These are phyloP conservation scores for Xylocampa areola DNA, from an alignment of 2,888 invertebrate species.

Conservation along the genomic window DNA sequence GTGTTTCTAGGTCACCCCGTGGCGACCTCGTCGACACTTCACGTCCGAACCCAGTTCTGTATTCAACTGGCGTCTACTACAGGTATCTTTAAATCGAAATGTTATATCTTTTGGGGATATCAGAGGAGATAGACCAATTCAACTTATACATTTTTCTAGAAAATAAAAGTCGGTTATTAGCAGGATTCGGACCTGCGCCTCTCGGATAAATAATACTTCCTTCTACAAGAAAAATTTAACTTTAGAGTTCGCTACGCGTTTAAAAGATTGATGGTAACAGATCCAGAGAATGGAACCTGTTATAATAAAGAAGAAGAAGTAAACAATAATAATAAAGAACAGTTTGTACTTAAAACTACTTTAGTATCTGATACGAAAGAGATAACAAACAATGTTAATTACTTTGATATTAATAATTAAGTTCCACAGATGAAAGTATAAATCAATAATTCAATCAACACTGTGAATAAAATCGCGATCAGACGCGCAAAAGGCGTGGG, in stretches of 20 bases:
- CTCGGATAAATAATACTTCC: no score
- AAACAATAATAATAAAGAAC: no score
- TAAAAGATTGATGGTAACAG: no score
- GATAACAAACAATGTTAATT: background rate
- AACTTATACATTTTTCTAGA: background rate
- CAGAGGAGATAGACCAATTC: background rate
- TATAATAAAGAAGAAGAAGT: no score
- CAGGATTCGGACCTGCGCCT: no score
- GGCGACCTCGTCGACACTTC: slow-evolving; percentile 56
- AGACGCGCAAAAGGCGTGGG: slow-evolving; percentile 74
- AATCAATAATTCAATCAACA: slow-evolving; percentile 33
- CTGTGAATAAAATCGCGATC: slow-evolving; percentile 33
- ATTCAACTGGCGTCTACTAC: slow-evolving; percentile 40
- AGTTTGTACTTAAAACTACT: no score
- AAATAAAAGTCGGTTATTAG: background rate
- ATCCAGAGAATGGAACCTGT: no score
- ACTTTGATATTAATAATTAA: slow-evolving; percentile 8
- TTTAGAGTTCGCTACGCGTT: no score
- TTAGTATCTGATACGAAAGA: no score
- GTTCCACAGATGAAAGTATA: slow-evolving; percentile 6
- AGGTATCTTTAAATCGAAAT: slow-evolving; percentile 27
- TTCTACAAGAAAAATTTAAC: no score
- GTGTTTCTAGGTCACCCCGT: slow-evolving; percentile 73
- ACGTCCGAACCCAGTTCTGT: slow-evolving; percentile 59
- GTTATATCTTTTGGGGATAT: slow-evolving; percentile 19